Base-by-base conservation (phyloP, 2,113 vertebrate genomes). In the Caretta caretta region DNA sequence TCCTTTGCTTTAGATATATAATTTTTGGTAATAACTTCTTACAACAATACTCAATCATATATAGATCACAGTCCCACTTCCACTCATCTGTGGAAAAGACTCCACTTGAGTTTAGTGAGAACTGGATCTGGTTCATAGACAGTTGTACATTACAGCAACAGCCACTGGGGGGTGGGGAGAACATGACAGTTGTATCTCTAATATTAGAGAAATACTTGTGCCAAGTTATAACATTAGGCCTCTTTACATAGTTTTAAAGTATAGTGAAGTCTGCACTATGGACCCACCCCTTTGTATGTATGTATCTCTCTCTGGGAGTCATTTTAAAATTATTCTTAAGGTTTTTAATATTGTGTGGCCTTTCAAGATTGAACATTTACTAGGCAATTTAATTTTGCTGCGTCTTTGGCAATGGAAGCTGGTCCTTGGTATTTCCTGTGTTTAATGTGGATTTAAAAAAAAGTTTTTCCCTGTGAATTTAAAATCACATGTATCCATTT, bases 71-170 rank as follows among this genome's bases (percentile, higher is more conserved):
- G 31, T 42, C 51, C 76, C 1, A 81, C n/a, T 38, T 72, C 42
- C 11, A 0, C 14, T 24, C 6, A 14, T 0, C 0, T 31, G 54
- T 54, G 22, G 80, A 62, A 87, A 51, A 46, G 5, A 5, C 48
- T 88, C 3, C 0, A 42, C 49, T 69, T 84, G 75, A 16, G 11
- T 83, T 48, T 38, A 17, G 19, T 10, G 6, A 2, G 0, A 2
- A 29, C 19, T 57, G 76, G 24, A 54, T 82, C 38, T 82, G 59
- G 9, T 5, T 84, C 86, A 5, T 38, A 10, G 11, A 1, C n/a
- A 10, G 3, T 2, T 79, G 76, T 22, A 6, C 46, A 3, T 49
- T 38, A 24, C 69, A 56, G 59, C 1, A 0, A 16, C 42, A 24
- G 35, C 91, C 69, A 56, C 19, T 50, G 48, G 10, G n/a, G 85